These are phyloP conservation scores for Melitaea athalia DNA, from an alignment of 2,888 invertebrate genomes.

Conservation along the genomic window DNA sequence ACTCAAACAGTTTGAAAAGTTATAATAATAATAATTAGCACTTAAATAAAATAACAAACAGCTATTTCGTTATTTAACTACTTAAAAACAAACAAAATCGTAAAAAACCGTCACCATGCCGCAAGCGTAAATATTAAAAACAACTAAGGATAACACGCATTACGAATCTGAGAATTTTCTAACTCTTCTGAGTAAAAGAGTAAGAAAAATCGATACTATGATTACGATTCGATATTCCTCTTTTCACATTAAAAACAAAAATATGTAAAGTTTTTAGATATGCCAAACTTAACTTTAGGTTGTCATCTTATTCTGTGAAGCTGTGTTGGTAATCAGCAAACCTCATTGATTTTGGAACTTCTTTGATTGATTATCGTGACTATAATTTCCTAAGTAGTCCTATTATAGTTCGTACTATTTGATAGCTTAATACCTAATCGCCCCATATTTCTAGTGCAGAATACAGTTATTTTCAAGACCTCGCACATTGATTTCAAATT, in stretches of 20 bases:
- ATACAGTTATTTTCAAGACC: too few species aligned
- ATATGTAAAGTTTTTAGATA: background rate
- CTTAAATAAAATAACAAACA: background rate
- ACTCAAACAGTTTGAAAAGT: background rate
- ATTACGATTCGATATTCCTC: constrained; percentile 30
- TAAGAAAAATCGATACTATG: constrained; percentile 10
- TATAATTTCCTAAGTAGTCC: too few species aligned
- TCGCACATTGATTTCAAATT: too few species aligned
- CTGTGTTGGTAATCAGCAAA: too few species aligned
- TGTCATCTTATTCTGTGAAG: too few species aligned
- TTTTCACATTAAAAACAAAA: background rate
- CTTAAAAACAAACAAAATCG: constrained; percentile 45
- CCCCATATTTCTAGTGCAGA: too few species aligned
- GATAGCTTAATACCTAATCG: too few species aligned
- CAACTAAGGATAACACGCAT: constrained; percentile 37
- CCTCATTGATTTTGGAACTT: too few species aligned
- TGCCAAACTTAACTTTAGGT: too few species aligned
- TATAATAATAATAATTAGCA: constrained; percentile 8
- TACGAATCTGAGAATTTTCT: constrained; percentile 15
- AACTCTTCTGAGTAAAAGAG: constrained; percentile 21
- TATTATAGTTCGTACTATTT: too few species aligned
- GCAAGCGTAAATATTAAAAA: constrained; percentile 56
- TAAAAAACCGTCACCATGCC: constrained; percentile 71
- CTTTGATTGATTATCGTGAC: too few species aligned
- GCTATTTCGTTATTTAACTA: constrained; percentile 6